Base-by-base conservation (phyloP, 2,113 vertebrate species). In the Todiramphus saurophagus region DNA sequence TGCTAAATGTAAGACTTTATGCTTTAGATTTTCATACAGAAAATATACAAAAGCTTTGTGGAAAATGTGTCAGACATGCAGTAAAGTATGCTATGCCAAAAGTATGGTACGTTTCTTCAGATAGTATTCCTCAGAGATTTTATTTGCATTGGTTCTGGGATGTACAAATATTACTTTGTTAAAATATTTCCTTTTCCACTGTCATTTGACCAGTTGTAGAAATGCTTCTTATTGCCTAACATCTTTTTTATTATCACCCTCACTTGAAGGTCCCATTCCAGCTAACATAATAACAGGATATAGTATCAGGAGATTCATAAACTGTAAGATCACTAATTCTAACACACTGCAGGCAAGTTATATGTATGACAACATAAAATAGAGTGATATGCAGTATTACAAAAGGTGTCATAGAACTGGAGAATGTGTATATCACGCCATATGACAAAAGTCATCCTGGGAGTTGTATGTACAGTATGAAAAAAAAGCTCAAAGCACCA, bases 1-100 rank as follows among this genome's bases (percentile, higher is more conserved):
- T 93, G 91, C 9, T 92, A 85, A 79, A 67, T 76, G 31, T 87
- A 94, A 95, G 66, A 85, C n/a, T 94, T 83, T 53, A 84, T 87
- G 87, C 78, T 91, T 96, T 77, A 88, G 79, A 83, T 87, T 93
- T 94, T 88, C 89, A 91, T 86, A 94, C 55, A 88, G 85, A 97
- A 97, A 97, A 96, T 96, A 96, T 90, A 94, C 92, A 97, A 94
- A 43, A 39, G 70, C 59, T 95, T 96, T 94, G 73, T 94, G 73
- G 81, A 96, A 96, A 94, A 96, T 80, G 92, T 91, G 63, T 78
- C 0, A 0, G 87, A 62, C 86, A 88, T 51, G 51, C 70, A 94
- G 21, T 75, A 85, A 96, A 87, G 63, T 46, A 20, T 2, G 5
- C 25, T 46, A 58, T 89, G 84, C 91, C 92, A 93, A 73, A 94